A percentile compares a stretch with the other conserved stretches of the same genome.
phyloP scores from a whole-genome alignment of 2,113 vertebrate genomes.

The Epinephelus cyanopodus region DNA sequence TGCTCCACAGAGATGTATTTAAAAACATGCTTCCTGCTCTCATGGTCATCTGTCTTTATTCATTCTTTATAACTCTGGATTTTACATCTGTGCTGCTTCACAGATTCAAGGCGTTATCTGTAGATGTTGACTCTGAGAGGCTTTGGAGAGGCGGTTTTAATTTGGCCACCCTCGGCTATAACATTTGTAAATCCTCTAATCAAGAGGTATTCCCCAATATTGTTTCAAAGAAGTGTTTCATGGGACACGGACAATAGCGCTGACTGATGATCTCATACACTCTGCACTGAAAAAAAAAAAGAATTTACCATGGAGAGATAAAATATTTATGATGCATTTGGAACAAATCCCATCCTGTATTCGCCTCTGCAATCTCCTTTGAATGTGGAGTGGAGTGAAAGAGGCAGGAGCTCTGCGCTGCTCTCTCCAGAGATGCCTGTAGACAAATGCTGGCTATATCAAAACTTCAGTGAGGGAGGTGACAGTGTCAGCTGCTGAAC shows the following conservation, averaged over 20 bases:
- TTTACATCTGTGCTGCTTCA: slow-evolving; percentile 44
- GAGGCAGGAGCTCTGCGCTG: slow-evolving; percentile 48
- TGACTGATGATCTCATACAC: slow-evolving; percentile 52
- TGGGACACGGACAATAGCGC: slow-evolving; percentile 19
- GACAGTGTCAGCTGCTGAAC: slow-evolving; percentile 66
- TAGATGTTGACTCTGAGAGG: neutral
- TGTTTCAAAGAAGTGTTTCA: slow-evolving; percentile 21
- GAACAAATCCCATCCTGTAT: slow-evolving; percentile 68
- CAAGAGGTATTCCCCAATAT: slow-evolving; percentile 12
- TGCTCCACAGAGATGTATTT: neutral
- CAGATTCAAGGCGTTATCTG: slow-evolving; percentile 32
- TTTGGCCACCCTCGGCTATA: neutral
- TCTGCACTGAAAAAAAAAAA: slow-evolving; percentile 13
- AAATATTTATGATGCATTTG: slow-evolving; percentile 76
- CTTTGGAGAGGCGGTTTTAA: slow-evolving; percentile 3
- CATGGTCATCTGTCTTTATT: slow-evolving; percentile 7
- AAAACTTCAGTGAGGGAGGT: slow-evolving; percentile 75
- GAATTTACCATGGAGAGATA: slow-evolving; percentile 42
- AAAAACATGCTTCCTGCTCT: slow-evolving; percentile 6
- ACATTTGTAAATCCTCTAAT: slow-evolving; percentile 19
- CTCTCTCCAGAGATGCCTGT: slow-evolving; percentile 67
- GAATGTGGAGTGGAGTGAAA: slow-evolving; percentile 58
- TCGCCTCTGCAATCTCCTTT: slow-evolving; percentile 69
- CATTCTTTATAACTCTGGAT: neutral
- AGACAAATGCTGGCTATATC: slow-evolving; percentile 70